Evolutionary conservation across 2,888 invertebrate genomes (phyloP).

Genomic region (Cheilosia variabilis): DNA sequence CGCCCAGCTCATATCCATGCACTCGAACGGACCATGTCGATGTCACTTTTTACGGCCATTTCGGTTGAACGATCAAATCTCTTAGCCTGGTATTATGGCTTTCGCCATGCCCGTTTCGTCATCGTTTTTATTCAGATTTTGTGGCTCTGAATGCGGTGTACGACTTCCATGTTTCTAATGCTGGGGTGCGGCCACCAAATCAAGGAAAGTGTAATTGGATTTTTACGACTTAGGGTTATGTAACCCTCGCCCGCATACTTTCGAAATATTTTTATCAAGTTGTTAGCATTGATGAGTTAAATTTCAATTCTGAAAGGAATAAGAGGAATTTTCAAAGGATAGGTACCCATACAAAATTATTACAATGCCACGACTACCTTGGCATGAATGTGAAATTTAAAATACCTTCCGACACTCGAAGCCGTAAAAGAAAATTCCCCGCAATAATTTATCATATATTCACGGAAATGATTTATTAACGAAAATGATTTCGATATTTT

Average conservation of each 20-base stretch:
- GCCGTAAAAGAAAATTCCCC: constrained; percentile 1
- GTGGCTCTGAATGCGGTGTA: constrained; percentile 30
- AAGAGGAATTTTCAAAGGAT: background rate
- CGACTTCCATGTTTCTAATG: constrained; percentile 18
- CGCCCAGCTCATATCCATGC: constrained; percentile 2
- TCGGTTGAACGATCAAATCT: constrained; percentile 63
- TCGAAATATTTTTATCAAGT: constrained; percentile 24
- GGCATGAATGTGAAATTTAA: constrained; percentile 22
- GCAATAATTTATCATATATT: constrained; percentile 21
- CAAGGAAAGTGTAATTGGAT: constrained; percentile 61
- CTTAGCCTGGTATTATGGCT: constrained; percentile 36
- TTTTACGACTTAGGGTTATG: constrained; percentile 46
- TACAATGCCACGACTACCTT: constrained; percentile 6
- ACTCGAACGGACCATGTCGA: constrained; percentile 42
- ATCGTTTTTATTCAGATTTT: constrained; percentile 41
- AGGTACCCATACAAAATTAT: background rate
- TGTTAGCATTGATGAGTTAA: constrained; percentile 24
- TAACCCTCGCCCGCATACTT: background rate
- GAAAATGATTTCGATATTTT: background rate
- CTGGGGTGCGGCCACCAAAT: constrained; percentile 7
- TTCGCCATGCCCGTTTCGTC: background rate
- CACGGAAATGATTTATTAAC: constrained; percentile 7
- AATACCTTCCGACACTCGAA: constrained; percentile 35
- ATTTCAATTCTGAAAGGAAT: constrained; percentile 9
- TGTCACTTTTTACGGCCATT: constrained; percentile 52